Percentiles rank a stretch among this genome's conserved stretches.
Conservation (phyloP, 2,113 vertebrate species). For the Cyanoramphus novaezelandiae region DNA sequence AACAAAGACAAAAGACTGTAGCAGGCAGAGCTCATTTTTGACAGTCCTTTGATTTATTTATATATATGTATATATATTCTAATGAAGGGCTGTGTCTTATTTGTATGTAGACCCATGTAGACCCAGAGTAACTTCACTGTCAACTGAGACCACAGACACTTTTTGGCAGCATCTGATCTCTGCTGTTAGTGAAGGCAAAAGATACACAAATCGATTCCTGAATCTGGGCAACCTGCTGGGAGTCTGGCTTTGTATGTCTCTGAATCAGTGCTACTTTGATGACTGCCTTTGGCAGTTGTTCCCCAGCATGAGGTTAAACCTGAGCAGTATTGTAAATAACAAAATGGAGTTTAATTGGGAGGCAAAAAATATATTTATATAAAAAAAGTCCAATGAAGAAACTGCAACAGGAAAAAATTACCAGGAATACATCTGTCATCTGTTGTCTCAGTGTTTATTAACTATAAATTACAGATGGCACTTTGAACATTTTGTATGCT, state of each 20-base stretch:
- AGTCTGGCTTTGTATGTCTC: not conserved
- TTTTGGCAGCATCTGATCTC: not conserved
- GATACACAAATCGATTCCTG: not conserved
- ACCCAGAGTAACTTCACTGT: slow-evolving; percentile 59
- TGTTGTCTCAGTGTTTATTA: slow-evolving; percentile 41
- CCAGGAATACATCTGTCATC: slow-evolving; percentile 18
- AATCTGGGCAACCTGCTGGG: not conserved
- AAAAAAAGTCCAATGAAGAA: not conserved
- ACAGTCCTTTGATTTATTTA: not conserved
- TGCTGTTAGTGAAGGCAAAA: not conserved
- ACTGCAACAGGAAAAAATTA: not conserved
- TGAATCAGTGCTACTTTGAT: not conserved
- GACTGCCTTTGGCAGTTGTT: not conserved
- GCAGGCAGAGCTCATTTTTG: not conserved
- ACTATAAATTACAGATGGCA: slow-evolving; percentile 23
- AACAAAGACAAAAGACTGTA: not conserved
- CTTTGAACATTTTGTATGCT: slow-evolving; percentile 10
- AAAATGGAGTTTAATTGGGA: not conserved
- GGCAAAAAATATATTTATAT: not conserved
- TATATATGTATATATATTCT: not conserved
- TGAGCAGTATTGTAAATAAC: not conserved
- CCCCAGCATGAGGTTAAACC: not conserved
- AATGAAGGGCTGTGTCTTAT: not conserved
- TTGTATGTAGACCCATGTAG: slow-evolving; percentile 34
- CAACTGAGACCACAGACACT: not conserved